Percentiles rank a stretch among this genome's conserved stretches.
These are phyloP conservation scores for sheep (Ovis aries) DNA, from an alignment of 2,113 vertebrate species.

Conservation along the genomic window DNA sequence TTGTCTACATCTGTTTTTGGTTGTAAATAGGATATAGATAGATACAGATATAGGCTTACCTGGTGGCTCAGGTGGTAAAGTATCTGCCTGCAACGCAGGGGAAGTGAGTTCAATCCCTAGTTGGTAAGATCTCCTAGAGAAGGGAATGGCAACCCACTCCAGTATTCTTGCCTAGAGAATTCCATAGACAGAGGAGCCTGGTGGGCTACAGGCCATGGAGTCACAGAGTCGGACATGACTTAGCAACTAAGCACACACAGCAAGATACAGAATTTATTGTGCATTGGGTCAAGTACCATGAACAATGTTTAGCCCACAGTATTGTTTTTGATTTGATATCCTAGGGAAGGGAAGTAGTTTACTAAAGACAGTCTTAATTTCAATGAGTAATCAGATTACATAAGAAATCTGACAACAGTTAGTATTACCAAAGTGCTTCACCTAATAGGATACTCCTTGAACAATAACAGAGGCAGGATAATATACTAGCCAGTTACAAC, in stretches of 20 bases:
- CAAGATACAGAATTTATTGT: neutral
- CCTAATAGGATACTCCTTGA: conserved; percentile 19
- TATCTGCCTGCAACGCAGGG: neutral
- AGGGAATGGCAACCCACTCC: neutral
- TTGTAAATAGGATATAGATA: neutral
- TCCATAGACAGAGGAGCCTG: neutral
- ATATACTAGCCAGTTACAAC: neutral
- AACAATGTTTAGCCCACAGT: neutral
- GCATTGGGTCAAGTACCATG: neutral
- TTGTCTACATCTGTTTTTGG: neutral
- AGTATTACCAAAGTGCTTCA: neutral
- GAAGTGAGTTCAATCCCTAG: neutral
- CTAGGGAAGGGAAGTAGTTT: neutral
- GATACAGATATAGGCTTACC: neutral
- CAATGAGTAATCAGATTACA: conserved; percentile 1
- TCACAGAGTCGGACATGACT: neutral
- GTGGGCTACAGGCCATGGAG: neutral
- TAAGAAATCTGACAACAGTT: neutral
- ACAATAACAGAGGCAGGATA: neutral
- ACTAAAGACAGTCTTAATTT: conserved; percentile 37
- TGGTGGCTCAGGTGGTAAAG: neutral
- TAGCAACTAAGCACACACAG: neutral
- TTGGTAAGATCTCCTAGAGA: neutral
- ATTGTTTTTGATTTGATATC: neutral
- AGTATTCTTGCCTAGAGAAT: neutral